These are phyloP conservation scores for Crax fasciolata DNA, from an alignment of 2,797 vertebrate species.

Conservation along the genomic window DNA sequence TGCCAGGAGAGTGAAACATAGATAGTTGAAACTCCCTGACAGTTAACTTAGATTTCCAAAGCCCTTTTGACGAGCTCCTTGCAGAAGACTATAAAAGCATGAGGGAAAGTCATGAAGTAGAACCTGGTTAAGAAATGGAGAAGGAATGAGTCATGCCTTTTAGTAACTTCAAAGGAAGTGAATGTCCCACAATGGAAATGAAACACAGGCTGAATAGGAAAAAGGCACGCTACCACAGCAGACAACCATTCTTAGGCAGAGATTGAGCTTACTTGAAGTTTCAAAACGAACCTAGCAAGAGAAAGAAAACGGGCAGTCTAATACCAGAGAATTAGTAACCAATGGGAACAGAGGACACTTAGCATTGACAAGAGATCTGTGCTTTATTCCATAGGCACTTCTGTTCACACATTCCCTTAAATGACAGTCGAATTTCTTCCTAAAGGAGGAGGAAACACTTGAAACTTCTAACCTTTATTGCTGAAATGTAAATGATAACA, in stretches of 20 bases:
- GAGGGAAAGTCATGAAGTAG: neutral
- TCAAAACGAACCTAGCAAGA: neutral
- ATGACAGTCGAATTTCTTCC: neutral
- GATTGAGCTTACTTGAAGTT: neutral
- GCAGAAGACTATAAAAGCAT: neutral
- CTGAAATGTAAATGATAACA: neutral
- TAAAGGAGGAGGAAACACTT: neutral
- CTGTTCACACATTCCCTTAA: no score
- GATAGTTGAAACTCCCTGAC: neutral
- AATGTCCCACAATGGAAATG: neutral
- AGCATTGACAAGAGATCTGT: neutral
- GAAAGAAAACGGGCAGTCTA: neutral
- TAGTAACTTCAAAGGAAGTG: neutral
- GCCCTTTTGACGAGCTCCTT: neutral
- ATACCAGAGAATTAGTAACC: neutral
- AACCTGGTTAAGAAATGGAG: neutral
- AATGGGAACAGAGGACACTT: accelerated
- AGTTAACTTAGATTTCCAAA: neutral
- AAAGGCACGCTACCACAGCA: neutral
- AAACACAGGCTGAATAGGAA: neutral
- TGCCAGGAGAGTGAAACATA: neutral
- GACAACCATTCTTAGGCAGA: neutral
- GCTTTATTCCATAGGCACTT: neutral
- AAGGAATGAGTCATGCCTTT: constrained; percentile 12
- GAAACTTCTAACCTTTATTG: accelerated